Evolutionary conservation across 2,113 vertebrate genomes (phyloP).

Genomic region (Megaleporinus macrocephalus): DNA sequence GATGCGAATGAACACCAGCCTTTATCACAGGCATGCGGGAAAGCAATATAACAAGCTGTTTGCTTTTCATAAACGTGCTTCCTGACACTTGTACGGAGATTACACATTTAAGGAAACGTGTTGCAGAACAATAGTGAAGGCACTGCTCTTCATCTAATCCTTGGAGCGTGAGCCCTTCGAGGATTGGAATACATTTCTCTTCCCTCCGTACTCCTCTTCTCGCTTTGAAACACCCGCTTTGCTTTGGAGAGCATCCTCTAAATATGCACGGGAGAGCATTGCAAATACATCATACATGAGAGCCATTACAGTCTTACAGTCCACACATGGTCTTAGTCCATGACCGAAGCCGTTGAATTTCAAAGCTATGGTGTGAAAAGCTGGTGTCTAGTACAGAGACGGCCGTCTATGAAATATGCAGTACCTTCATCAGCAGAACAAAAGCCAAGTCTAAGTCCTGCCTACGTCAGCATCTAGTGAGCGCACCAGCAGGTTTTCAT

Average conservation of each 20-base stretch:
- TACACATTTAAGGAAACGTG: not conserved
- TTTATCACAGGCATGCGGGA: not conserved
- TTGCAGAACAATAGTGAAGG: not conserved
- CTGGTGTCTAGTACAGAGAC: not conserved
- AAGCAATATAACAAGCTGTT: not conserved
- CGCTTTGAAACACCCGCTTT: slow-evolving; percentile 37
- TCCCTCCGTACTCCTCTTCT: slow-evolving; percentile 11
- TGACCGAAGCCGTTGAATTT: not conserved
- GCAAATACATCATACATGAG: slow-evolving; percentile 27
- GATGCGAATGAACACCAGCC: not conserved
- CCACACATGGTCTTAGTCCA: slow-evolving; percentile 5
- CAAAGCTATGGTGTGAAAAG: slow-evolving; percentile 9
- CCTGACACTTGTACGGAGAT: slow-evolving; percentile 1
- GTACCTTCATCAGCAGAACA: slow-evolving; percentile 2
- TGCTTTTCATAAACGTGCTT: not conserved
- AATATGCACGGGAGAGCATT: slow-evolving; percentile 29
- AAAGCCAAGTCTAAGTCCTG: not conserved
- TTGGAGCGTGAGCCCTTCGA: slow-evolving; percentile 15
- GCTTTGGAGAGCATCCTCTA: slow-evolving; percentile 28
- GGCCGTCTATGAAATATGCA: not conserved
- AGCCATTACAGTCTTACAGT: slow-evolving; percentile 5
- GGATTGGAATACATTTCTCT: slow-evolving; percentile 30
- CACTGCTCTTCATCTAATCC: slow-evolving; percentile 19
- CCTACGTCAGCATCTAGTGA: not conserved
- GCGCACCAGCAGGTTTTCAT: not conserved